Base-by-base conservation (phyloP, 2,797 vertebrate species). In the Chloroceryle inda region DNA sequence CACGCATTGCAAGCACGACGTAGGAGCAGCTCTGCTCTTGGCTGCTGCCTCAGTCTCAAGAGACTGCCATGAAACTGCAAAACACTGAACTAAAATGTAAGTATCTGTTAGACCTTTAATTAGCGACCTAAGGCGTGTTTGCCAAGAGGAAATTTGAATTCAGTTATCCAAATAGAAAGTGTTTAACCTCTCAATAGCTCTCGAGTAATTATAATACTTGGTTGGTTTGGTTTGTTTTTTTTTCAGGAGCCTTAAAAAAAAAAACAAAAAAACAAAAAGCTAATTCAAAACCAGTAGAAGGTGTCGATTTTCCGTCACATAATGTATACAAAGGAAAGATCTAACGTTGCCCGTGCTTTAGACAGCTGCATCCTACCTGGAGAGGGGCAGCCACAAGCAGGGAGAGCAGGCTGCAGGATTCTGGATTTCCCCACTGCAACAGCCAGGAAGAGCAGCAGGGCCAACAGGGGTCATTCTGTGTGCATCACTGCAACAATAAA, bases 61-160 rank as follows among this genome's bases (percentile, higher is more conserved):
- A 84, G 85, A 85, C 45, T 92, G 71, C 86, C 76, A 61, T 83
- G 76, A 84, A 94, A n/a, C 86, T 95, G 66, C 63, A 92, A 90
- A 96, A 94, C 92, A 89, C 91, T 91, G 63, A 96, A 88, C 81
- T 95, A 73, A 92, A 92, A 85, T 75, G 50, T 78, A 85, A 92
- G 89, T 94, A 85, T 95, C 91, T 92, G 69, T 92, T 80, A 94
- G 88, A 95, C 93, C 93, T 96, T 97, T 97, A 96, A 96, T 97
- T 96, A 95, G 90, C 47, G 3, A 95, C 91, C 85, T 89, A 55
- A 96, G 79, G 83, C 94, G 75, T 93, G 85, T 96, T 94, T 95
- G 91, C 84, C 89, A 93, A 91, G 84, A 94, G 89, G 90, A 95
- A 95, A 96, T 96, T 94, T 94, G 62, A 95, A 89, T 95, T 96